phyloP scores from a whole-genome alignment of 1,140 invertebrate genomes.

The Euglossa dilemma region DNA sequence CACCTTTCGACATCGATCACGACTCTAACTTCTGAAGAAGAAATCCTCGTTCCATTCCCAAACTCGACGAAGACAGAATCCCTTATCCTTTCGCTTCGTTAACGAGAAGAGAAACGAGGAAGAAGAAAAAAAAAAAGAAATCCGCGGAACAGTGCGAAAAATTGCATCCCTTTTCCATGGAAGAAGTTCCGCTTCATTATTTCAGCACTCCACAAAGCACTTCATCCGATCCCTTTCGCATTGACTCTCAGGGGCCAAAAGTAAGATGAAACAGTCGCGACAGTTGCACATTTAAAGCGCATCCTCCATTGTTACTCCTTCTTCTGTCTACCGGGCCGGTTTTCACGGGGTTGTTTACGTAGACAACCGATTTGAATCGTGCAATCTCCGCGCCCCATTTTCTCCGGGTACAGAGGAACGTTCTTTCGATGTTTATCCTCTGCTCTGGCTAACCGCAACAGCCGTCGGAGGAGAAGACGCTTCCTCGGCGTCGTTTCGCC shows the following conservation, averaged over 20 bases:
- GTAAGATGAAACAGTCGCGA: constrained; percentile 26
- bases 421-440: constrained; percentile 11
- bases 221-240: constrained; percentile 10
- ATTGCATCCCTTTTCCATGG: background rate
- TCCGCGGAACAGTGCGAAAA: background rate
- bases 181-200: constrained; percentile 9
- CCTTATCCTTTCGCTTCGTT: no score
- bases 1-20: no score
- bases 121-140: background rate
- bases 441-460: background rate
- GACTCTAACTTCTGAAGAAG: no score
- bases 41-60: no score
- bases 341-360: constrained; percentile 22
- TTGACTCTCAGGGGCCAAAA: constrained; percentile 13
- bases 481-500: background rate
- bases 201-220: constrained; percentile 1
- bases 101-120: background rate
- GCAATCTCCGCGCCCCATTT: constrained; percentile 28
- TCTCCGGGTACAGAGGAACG: background rate
- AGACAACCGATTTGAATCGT: constrained; percentile 30
- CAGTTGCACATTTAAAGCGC: constrained; percentile 28
- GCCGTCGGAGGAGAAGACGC: background rate
- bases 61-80: no score
- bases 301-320: constrained; percentile 8
- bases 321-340: background rate